Evolutionary conservation across 2,797 vertebrate species (phyloP).

Genomic region (Gadopsis marmoratus): DNA sequence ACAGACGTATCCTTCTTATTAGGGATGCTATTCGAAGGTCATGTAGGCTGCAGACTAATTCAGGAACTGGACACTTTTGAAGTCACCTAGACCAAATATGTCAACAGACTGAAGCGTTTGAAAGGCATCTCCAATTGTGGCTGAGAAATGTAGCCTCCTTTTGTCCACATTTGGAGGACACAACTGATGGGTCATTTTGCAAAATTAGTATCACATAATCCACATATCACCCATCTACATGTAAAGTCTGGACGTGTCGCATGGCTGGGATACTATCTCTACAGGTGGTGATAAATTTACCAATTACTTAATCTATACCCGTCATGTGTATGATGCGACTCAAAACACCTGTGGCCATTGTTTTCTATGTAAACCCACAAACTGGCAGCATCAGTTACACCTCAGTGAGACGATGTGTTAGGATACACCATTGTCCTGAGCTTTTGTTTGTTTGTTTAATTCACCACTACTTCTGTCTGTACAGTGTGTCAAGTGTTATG

Average conservation of each 20-base stretch:
- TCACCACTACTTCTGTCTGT: neutral
- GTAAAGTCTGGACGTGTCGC: neutral
- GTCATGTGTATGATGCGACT: no score
- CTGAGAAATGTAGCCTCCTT: neutral
- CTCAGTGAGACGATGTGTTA: neutral
- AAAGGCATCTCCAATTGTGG: neutral
- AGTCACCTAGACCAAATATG: neutral
- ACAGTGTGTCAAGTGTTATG: neutral
- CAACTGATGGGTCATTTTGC: neutral
- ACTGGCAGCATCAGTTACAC: neutral
- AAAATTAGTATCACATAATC: neutral
- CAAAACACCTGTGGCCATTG: neutral
- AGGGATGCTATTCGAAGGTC: neutral
- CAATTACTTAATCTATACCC: neutral
- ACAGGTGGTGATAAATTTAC: neutral
- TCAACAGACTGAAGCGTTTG: neutral
- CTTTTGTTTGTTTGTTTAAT: neutral
- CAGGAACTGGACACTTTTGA: neutral
- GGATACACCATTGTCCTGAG: neutral
- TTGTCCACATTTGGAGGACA: neutral
- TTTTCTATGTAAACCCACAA: neutral
- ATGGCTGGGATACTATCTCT: neutral
- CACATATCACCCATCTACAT: no score
- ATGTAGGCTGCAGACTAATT: neutral
- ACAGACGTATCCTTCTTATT: neutral